A percentile compares a stretch with the other conserved stretches of the same genome.
Conservation (phyloP, 2,888 invertebrate species). For the Agriopis marginaria region DNA sequence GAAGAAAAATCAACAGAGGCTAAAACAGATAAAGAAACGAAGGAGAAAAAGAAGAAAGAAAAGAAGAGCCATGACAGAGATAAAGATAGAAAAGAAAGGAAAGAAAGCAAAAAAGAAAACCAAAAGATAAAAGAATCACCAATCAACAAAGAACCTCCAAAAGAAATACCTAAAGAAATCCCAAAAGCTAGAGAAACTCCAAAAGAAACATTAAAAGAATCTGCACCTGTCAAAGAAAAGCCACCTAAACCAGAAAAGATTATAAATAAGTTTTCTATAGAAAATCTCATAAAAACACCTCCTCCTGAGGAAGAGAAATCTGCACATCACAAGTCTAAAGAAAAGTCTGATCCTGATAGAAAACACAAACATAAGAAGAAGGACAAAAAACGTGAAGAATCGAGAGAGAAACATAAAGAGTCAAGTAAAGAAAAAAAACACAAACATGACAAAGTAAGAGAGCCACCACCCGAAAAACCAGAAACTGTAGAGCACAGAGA, state of each 20-base stretch:
- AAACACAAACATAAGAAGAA: conserved; percentile 89
- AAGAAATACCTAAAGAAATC: conserved; percentile 69
- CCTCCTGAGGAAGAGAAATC: conserved; percentile 72
- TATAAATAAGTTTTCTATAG: conserved; percentile 80
- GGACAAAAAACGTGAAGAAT: conserved; percentile 88
- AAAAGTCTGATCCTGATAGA: conserved; percentile 82
- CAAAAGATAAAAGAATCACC: conserved; percentile 79
- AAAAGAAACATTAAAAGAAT: conserved; percentile 70
- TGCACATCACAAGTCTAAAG: conserved; percentile 77
- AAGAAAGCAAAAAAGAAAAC: conserved; percentile 87
- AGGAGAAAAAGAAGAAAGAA: conserved; percentile 87
- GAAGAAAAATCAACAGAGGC: conserved; percentile 85
- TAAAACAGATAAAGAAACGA: conserved; percentile 82
- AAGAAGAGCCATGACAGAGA: conserved; percentile 88
- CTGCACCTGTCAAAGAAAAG: conserved; percentile 72
- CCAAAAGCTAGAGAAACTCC: conserved; percentile 73
- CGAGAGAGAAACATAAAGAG: conserved; percentile 88
- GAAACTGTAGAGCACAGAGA: conserved; percentile 79
- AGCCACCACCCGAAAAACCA: conserved; percentile 78
- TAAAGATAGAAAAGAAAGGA: conserved; percentile 86
- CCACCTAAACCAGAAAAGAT: conserved; percentile 72
- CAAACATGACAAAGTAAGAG: conserved; percentile 85
- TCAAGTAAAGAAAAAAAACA: conserved; percentile 81
- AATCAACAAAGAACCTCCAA: conserved; percentile 66
- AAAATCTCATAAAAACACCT: conserved; percentile 80